A percentile compares a stretch with the other conserved stretches of the same genome.
Conservation (phyloP, 2,888 invertebrate species). For the Mycalesis mineus region DNA sequence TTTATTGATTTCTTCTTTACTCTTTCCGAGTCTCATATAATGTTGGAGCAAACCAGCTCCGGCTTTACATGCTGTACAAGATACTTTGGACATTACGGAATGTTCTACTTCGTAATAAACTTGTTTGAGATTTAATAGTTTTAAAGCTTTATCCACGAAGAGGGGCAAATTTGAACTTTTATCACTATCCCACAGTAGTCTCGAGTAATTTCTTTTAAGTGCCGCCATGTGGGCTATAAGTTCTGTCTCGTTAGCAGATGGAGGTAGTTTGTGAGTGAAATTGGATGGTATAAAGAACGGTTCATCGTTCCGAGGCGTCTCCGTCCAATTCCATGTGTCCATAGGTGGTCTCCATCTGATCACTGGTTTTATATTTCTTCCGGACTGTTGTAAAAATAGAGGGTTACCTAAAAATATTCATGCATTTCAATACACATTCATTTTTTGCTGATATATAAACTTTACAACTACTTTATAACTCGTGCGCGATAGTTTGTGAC, state of each 20-base stretch:
- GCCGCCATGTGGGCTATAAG: constrained; percentile 66
- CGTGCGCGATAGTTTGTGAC: too few relatives aligned
- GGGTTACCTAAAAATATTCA: constrained; percentile 60
- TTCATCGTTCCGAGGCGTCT: constrained; percentile 56
- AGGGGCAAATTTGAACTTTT: constrained; percentile 85
- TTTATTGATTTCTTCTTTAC: constrained; percentile 89
- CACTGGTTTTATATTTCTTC: constrained; percentile 54
- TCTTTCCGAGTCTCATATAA: constrained; percentile 90
- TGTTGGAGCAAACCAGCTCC: constrained; percentile 91
- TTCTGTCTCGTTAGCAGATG: constrained; percentile 71
- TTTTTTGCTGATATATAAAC: too few relatives aligned
- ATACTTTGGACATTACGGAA: constrained; percentile 93
- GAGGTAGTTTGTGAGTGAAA: constrained; percentile 71
- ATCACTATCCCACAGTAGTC: constrained; percentile 86
- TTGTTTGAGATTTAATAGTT: constrained; percentile 89
- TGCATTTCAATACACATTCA: too few relatives aligned
- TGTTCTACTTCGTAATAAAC: constrained; percentile 91
- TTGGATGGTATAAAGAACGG: constrained; percentile 68
- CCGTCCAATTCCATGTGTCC: constrained; percentile 70
- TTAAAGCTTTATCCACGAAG: constrained; percentile 89
- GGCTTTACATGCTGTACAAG: constrained; percentile 93
- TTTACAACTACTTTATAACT: too few relatives aligned
- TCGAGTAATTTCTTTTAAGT: constrained; percentile 66
- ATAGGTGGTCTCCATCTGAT: constrained; percentile 72
- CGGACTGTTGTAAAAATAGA: constrained; percentile 58